Percentiles rank a stretch among this genome's conserved stretches.
phyloP scores from a whole-genome alignment of 2,888 invertebrate species.

The Pristionchus japonicus region DNA sequence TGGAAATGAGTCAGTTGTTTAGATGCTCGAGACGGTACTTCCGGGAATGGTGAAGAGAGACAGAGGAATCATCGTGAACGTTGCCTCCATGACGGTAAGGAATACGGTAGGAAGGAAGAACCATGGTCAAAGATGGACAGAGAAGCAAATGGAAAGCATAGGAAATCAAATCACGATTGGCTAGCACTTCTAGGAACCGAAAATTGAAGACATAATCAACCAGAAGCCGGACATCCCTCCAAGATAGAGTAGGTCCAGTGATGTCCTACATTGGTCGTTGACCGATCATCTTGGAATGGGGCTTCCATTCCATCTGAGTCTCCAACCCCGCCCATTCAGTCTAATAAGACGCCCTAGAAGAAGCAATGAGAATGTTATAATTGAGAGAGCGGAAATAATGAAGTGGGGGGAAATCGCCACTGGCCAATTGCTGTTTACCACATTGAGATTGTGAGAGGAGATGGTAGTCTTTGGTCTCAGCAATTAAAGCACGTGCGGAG shows the following conservation, averaged over 20 bases:
- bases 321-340: background rate
- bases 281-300: background rate
- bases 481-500: background rate
- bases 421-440: background rate
- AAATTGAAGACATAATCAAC: background rate
- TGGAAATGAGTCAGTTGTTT: background rate
- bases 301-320: background rate
- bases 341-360: background rate
- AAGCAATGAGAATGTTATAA: background rate
- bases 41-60: conserved; percentile 73
- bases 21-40: conserved; percentile 71
- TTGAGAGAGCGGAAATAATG: background rate
- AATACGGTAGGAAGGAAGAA: background rate
- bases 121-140: background rate
- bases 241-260: background rate
- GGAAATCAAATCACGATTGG: background rate
- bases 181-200: background rate
- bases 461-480: background rate
- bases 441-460: background rate
- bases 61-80: conserved; percentile 71
- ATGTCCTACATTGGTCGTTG: background rate
- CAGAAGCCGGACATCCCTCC: background rate
- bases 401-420: background rate
- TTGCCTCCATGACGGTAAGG: conserved; percentile 72
- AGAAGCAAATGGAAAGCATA: background rate